Conservation (phyloP, 2,888 invertebrate species). For the Chymomyza caudatula region DNA sequence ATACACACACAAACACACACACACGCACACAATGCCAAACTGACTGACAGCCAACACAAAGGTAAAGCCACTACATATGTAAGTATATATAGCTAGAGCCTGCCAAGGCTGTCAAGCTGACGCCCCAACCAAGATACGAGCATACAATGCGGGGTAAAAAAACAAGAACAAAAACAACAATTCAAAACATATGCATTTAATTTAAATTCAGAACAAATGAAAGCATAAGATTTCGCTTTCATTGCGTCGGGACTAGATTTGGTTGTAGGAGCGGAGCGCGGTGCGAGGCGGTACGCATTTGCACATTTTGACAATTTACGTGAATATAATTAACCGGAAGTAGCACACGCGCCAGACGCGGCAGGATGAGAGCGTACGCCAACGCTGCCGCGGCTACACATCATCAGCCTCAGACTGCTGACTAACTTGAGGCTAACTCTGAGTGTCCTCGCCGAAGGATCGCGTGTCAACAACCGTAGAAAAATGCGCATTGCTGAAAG, state of each 20-base stretch:
- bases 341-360: conserved; percentile 77
- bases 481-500: conserved; percentile 41
- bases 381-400: conserved; percentile 37
- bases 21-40: conserved; percentile 17
- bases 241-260: conserved; percentile 32
- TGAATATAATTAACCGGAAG: conserved; percentile 78
- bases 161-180: not conserved
- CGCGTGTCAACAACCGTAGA: conserved; percentile 70
- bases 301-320: conserved; percentile 56
- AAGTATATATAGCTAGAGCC: not conserved
- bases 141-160: conserved; percentile 24
- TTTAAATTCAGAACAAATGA: conserved; percentile 49
- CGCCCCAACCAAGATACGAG: conserved; percentile 15
- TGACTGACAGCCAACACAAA: conserved; percentile 53
- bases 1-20: conserved; percentile 17
- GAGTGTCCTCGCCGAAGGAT: conserved; percentile 35
- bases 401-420: not conserved
- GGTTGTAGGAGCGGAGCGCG: not conserved
- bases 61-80: conserved; percentile 17
- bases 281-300: conserved; percentile 30
- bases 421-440: conserved; percentile 29
- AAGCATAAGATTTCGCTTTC: conserved; percentile 73
- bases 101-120: conserved; percentile 6
- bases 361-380: conserved; percentile 32
- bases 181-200: conserved; percentile 63